Conservation (phyloP, 1,140 invertebrate species). For the Bombyx mandarina region DNA sequence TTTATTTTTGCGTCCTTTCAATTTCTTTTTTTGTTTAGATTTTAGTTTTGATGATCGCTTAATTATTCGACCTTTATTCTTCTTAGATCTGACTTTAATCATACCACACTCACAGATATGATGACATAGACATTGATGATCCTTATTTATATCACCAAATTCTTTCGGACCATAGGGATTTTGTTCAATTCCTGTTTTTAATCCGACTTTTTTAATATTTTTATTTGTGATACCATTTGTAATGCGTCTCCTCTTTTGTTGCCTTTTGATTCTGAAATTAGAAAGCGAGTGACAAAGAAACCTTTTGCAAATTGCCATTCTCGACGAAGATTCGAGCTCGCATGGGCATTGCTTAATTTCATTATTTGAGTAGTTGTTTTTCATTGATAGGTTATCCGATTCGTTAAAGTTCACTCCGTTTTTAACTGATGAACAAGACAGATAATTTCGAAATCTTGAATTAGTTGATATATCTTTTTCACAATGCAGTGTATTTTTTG, state of each 20-base stretch:
- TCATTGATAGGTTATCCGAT: no score
- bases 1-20: conserved; percentile 5
- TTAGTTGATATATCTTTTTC: not conserved
- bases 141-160: not conserved
- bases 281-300: not conserved
- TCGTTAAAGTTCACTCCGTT: no score
- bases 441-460: no score
- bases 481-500: not conserved
- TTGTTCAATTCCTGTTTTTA: not conserved
- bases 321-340: not conserved
- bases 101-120: conserved; percentile 4
- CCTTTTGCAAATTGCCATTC: not conserved
- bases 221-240: not conserved
- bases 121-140: conserved; percentile 1
- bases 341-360: not conserved
- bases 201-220: not conserved
- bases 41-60: conserved; percentile 2
- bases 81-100: conserved; percentile 3
- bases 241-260: not conserved
- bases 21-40: conserved; percentile 6
- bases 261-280: not conserved
- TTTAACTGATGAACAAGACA: no score
- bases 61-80: not conserved
- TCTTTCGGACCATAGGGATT: not conserved
- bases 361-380: no score